Evolutionary conservation across 2,888 invertebrate species (phyloP).

Genomic region (Ochropleura leucogaster): DNA sequence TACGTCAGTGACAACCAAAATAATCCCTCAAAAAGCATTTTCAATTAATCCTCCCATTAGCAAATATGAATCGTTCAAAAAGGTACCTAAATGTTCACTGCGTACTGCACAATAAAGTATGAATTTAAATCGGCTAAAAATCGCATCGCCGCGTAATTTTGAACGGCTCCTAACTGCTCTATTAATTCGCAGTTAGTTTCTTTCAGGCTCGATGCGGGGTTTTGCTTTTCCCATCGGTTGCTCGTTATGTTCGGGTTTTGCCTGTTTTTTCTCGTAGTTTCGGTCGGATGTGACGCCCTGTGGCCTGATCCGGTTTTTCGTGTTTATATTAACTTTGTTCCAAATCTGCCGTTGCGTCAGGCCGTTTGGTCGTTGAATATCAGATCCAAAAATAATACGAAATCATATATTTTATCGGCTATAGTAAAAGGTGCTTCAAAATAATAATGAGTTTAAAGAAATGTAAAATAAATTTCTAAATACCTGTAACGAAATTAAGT

Average conservation of each 20-base stretch:
- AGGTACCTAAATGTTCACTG: constrained; percentile 3
- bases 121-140: constrained; percentile 56
- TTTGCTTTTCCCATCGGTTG: constrained; percentile 77
- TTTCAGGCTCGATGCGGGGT: constrained; percentile 73
- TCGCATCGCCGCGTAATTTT: constrained; percentile 64
- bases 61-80: constrained; percentile 33
- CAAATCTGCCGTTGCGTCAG: constrained; percentile 24
- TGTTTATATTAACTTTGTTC: constrained; percentile 60
- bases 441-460: too few relatives aligned
- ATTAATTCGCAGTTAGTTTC: constrained; percentile 82
- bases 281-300: constrained; percentile 68
- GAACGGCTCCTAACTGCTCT: constrained; percentile 70
- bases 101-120: constrained; percentile 43
- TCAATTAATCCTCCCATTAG: constrained; percentile 27
- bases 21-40: constrained; percentile 17
- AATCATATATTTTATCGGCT: neutral
- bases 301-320: constrained; percentile 58
- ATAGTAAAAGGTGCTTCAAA: too few relatives aligned
- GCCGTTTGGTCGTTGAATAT: constrained; percentile 11
- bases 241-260: constrained; percentile 76
- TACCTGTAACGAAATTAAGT: too few relatives aligned
- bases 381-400: neutral
- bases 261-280: constrained; percentile 73
- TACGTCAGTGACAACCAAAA: neutral
- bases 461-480: too few relatives aligned